Conservation (phyloP, 2,797 vertebrate species). For the Poecilia wingei region DNA sequence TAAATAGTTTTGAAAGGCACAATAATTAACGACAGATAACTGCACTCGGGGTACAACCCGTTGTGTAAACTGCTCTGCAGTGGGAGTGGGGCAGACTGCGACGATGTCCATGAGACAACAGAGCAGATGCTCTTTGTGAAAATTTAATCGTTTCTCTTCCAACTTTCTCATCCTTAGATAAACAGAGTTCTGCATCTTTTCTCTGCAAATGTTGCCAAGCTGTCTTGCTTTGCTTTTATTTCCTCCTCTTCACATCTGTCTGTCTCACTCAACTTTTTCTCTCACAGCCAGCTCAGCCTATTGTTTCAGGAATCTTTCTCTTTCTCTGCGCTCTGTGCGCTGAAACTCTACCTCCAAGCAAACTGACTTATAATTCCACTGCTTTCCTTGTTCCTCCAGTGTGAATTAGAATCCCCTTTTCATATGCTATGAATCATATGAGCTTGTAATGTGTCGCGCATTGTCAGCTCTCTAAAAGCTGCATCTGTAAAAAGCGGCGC, state of each 20-base stretch:
- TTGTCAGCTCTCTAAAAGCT: constrained; percentile 58
- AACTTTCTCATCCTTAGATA: constrained; percentile 28
- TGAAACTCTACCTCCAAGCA: constrained; percentile 8
- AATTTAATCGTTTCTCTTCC: constrained; percentile 15
- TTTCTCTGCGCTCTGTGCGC: constrained; percentile 4
- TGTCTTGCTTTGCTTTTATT: constrained; percentile 22
- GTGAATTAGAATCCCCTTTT: constrained; percentile 49
- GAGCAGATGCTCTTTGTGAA: constrained; percentile 53
- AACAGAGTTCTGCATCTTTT: constrained; percentile 31
- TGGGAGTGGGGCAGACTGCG: constrained; percentile 57
- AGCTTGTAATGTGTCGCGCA: constrained; percentile 63
- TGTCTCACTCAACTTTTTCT: constrained; percentile 29
- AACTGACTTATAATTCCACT: not conserved
- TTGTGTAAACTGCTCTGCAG: constrained; percentile 38
- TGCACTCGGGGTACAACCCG: constrained; percentile 28
- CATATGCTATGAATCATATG: constrained; percentile 50
- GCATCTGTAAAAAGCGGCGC: constrained; percentile 64
- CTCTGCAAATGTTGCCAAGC: constrained; percentile 12
- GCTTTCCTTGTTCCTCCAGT: constrained; percentile 20
- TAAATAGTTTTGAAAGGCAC: not conserved
- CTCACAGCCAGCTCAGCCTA: constrained; percentile 25
- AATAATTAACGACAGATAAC: not conserved
- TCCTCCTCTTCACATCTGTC: constrained; percentile 11
- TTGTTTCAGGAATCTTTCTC: constrained; percentile 20
- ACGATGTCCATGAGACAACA: constrained; percentile 51